Conservation (phyloP, 2,797 vertebrate species). For the Myotis pilosus region DNA sequence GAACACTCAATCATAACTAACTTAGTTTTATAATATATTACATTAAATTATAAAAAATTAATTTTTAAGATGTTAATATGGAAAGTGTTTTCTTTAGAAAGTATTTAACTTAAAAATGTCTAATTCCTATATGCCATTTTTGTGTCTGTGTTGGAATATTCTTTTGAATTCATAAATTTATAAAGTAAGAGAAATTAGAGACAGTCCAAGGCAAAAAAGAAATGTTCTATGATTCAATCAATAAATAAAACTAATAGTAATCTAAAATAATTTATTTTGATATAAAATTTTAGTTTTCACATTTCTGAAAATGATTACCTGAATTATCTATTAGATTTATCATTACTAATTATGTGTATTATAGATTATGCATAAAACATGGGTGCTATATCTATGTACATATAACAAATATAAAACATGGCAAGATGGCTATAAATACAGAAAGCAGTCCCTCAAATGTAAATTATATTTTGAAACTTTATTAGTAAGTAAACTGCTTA, state of each 20-base stretch:
- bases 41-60: slow-evolving; percentile 5
- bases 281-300: slow-evolving; percentile 9
- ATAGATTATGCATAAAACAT: neutral
- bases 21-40: neutral
- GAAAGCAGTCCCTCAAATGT: neutral
- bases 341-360: slow-evolving; percentile 20
- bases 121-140: slow-evolving; percentile 9
- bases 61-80: neutral
- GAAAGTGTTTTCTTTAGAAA: slow-evolving; percentile 40
- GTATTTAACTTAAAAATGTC: neutral
- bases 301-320: neutral
- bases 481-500: slow-evolving; percentile 3
- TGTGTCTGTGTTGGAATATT: neutral
- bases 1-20: neutral
- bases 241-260: slow-evolving; percentile 15
- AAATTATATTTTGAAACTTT: slow-evolving; percentile 38
- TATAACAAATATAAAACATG: slow-evolving; percentile 31
- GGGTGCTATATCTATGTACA: neutral
- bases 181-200: slow-evolving; percentile 29
- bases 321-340: neutral
- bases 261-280: slow-evolving; percentile 7
- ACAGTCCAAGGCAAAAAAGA: slow-evolving; percentile 46
- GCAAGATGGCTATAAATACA: slow-evolving; percentile 16
- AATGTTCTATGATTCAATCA: neutral
- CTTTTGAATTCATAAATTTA: slow-evolving; percentile 10